A percentile compares a stretch with the other conserved stretches of the same genome.
phyloP scores from a whole-genome alignment of 2,888 invertebrate genomes.

The Hydroisotoma schaefferi region DNA sequence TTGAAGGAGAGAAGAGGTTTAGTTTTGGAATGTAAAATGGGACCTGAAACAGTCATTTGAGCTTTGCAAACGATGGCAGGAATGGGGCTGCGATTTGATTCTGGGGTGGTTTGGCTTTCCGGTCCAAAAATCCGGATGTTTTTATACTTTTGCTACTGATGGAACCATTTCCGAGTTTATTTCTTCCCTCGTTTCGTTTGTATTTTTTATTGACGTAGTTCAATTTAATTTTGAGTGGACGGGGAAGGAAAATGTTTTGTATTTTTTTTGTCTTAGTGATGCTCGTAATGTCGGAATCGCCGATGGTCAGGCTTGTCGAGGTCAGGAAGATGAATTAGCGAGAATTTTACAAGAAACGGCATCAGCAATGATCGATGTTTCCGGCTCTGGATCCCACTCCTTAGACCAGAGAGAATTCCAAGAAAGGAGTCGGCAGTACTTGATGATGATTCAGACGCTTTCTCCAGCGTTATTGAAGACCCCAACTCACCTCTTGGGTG shows the following conservation, averaged over 20 bases:
- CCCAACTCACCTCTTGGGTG: conserved; percentile 40
- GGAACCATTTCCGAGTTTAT: too few species aligned
- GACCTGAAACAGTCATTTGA: too few species aligned
- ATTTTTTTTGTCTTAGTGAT: conserved; percentile 24
- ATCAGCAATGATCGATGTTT: conserved; percentile 49
- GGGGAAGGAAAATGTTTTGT: too few species aligned
- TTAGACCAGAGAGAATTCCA: conserved; percentile 48
- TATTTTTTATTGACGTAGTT: not conserved
- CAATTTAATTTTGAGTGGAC: too few species aligned
- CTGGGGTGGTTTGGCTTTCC: too few species aligned
- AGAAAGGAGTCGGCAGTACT: conserved; percentile 46
- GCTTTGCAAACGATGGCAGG: too few species aligned
- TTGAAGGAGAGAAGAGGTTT: too few species aligned
- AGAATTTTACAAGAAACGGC: conserved; percentile 48
- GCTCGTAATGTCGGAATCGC: conserved; percentile 10
- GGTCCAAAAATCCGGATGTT: too few species aligned
- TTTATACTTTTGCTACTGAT: too few species aligned
- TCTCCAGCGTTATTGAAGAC: conserved; percentile 40
- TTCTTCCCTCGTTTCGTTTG: not conserved
- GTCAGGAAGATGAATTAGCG: conserved; percentile 48
- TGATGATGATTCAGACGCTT: conserved; percentile 43
- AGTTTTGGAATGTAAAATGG: too few species aligned
- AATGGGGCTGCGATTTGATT: too few species aligned
- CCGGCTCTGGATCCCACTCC: conserved; percentile 47
- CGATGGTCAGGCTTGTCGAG: conserved; percentile 37